These are phyloP conservation scores for Maniola jurtina DNA, from an alignment of 1,140 invertebrate genomes.

Conservation along the genomic window DNA sequence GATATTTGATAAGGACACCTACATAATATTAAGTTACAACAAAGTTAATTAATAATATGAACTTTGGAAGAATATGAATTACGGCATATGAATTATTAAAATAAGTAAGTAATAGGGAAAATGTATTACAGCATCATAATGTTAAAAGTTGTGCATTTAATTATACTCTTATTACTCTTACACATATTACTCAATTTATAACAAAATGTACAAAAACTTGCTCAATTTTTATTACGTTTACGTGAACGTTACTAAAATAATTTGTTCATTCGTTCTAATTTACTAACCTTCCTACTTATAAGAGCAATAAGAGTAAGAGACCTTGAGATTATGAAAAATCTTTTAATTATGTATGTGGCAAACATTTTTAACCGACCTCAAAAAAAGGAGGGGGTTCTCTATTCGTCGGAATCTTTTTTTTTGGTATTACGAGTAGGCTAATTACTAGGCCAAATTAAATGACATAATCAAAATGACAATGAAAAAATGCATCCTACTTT, in stretches of 20 bases:
- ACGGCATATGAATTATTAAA: no score
- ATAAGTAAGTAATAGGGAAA: neutral
- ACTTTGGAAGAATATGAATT: no score
- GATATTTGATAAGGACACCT: no score
- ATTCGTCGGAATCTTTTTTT: no score
- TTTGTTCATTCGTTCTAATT: constrained; percentile 15
- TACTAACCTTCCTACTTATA: neutral
- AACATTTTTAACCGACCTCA: no score
- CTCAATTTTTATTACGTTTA: constrained; percentile 19
- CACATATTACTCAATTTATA: neutral
- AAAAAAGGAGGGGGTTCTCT: no score
- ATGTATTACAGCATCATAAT: neutral
- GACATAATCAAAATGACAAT: neutral
- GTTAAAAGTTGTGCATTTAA: neutral
- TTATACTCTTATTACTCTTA: neutral
- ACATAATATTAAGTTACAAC: no score
- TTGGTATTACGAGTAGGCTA: neutral
- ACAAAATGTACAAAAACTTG: constrained; percentile 9
- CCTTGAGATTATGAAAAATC: constrained; percentile 12
- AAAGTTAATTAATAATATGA: no score
- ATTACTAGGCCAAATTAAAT: neutral
- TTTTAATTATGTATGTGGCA: neutral
- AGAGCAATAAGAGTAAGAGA: constrained; percentile 15
- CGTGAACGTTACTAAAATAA: constrained; percentile 6
- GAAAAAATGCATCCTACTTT: no score